Evolutionary conservation across 2,113 vertebrate genomes (phyloP).

Genomic region (Atlantisia rogersi): DNA sequence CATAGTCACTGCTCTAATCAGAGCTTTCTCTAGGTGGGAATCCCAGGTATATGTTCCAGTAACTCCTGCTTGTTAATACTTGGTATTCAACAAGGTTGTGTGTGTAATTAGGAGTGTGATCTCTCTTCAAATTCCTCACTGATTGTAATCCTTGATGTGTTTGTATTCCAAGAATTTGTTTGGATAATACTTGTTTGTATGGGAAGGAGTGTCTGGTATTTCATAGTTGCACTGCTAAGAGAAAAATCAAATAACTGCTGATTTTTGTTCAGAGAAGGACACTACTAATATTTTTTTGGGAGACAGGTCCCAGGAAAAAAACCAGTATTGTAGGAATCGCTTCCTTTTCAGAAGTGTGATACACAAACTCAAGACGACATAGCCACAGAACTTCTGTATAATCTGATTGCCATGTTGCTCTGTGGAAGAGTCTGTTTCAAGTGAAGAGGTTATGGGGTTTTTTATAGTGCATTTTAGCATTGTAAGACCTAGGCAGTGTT

Average conservation of each 20-base stretch:
- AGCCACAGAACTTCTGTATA: neutral
- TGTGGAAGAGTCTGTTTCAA: neutral
- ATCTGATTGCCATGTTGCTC: neutral
- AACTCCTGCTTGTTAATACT: neutral
- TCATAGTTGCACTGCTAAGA: neutral
- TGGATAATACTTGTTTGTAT: neutral
- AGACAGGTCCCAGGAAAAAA: neutral
- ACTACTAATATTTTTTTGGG: neutral
- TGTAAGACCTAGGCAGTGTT: neutral
- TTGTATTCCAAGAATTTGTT: neutral
- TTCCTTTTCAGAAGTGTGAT: neutral
- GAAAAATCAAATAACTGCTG: neutral
- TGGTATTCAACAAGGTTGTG: neutral
- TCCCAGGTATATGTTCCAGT: neutral
- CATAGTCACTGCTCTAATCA: neutral
- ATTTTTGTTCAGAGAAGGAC: neutral
- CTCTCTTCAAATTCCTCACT: neutral
- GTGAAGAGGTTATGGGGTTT: neutral
- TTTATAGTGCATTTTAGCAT: neutral
- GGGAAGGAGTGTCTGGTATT: neutral
- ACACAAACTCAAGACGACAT: neutral
- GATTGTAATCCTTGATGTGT: neutral
- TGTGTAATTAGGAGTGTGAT: neutral
- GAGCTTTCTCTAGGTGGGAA: neutral
- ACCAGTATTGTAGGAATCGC: rapidly evolving